These are phyloP conservation scores for Varecia variegata DNA, from an alignment of 2,797 vertebrate species.

Conservation along the genomic window DNA sequence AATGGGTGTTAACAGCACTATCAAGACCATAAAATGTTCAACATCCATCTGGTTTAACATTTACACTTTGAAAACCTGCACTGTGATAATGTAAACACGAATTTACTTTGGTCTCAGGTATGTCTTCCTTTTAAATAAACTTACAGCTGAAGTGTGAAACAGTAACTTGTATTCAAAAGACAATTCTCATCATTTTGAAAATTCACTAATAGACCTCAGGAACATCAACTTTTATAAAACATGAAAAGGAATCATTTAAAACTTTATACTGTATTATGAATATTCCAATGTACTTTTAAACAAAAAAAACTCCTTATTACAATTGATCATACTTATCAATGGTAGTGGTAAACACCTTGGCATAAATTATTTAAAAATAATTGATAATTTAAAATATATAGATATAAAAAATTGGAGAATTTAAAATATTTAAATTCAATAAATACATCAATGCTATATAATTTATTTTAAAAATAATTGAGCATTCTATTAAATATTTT, in stretches of 20 bases:
- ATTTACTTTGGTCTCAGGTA: conserved; percentile 41
- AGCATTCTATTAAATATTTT: background rate
- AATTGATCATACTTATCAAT: background rate
- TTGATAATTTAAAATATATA: background rate
- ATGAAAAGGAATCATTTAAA: conserved; percentile 6
- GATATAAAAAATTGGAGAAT: background rate
- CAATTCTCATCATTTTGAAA: conserved; percentile 86
- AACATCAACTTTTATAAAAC: background rate
- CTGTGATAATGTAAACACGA: background rate
- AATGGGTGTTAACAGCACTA: conserved; percentile 53
- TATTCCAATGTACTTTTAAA: conserved; percentile 40
- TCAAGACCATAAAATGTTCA: background rate
- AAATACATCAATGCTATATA: background rate
- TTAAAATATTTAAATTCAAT: conserved; percentile 21
- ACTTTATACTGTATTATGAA: conserved; percentile 4
- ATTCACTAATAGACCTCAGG: background rate
- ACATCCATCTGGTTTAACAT: conserved; percentile 14
- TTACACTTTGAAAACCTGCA: conserved; percentile 55
- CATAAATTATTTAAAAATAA: background rate
- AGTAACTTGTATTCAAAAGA: conserved; percentile 84
- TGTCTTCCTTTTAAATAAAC: conserved; percentile 66
- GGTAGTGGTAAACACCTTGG: background rate
- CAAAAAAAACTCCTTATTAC: background rate
- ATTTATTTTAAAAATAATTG: conserved; percentile 35
- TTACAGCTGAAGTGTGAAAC: conserved; percentile 43